Evolutionary conservation across 1,140 invertebrate species (phyloP), one percentile per base, ranked within the genome.

Genomic region (Polyergus mexicanus): DNA sequence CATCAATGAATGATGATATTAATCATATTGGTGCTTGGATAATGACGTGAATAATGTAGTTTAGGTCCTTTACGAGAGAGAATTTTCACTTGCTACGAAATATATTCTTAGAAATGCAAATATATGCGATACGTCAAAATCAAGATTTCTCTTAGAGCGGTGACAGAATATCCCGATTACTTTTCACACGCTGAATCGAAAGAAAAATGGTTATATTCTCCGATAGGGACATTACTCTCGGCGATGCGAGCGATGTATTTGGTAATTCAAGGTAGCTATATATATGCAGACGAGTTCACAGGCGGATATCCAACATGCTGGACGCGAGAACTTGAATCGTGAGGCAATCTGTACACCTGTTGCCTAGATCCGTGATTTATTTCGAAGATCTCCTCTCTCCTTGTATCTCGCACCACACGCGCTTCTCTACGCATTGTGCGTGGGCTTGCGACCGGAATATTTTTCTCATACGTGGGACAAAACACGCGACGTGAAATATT

Each of bases 321-420:
- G 35, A 72, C 13, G 81, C 69, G 89, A 85, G 85, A 89, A 83
- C 77, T 74, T 68, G 83, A 65, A 85, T 66, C 62, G 85, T 87
- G 83, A 89, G 69, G 87, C 85, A 87, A 91, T 87, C 72, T 63
- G 85, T 91, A 91, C 90, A 91, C 90, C 90, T 91, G 90, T 91
- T 91, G 87, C 89, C 90, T 90, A 91, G 90, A 90, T 90, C 83
- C 51, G 85, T 91, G 89, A 91, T 91, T 91, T 91, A 91, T 91
- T 86, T 89, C 71, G 60, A 84, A 81, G 76, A 90, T 83, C 85
- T 90, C 84, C 86, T 89, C 77, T 91, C 86, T 88, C 78, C 71
- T 88, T 86, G 89, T 87, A 38, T 47, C 74, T 84, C 84, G 22
- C 76, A 47, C 86, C 81, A 75, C 81, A 51, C 72, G n/a, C 72